Percentiles rank a stretch among this genome's conserved stretches.
phyloP scores from a whole-genome alignment of 2,888 invertebrate genomes.

The Halictus quadricinctus region DNA sequence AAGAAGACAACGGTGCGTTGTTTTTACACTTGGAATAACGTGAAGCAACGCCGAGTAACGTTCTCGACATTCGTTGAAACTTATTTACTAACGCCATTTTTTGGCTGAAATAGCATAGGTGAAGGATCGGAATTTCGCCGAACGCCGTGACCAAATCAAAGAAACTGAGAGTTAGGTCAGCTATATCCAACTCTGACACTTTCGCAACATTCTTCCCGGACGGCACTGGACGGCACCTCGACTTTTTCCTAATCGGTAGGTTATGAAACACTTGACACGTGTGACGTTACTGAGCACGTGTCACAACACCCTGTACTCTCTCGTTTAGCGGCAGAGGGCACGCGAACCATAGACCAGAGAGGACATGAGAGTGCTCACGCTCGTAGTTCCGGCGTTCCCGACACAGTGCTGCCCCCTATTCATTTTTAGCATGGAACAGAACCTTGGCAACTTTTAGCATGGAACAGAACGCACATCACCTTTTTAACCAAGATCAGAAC shows the following conservation, averaged over 20 bases:
- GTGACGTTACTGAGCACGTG: constrained; percentile 51
- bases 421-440: no score
- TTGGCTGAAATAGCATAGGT: constrained; percentile 17
- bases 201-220: constrained; percentile 34
- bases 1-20: constrained; percentile 24
- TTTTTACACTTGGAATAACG: constrained; percentile 37
- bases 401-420: no score
- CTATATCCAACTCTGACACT: constrained; percentile 8
- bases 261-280: constrained; percentile 42
- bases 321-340: background rate
- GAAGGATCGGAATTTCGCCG: background rate
- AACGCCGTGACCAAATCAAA: background rate
- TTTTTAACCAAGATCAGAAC: no score
- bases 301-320: background rate
- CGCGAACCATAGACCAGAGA: background rate
- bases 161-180: background rate
- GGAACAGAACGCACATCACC: no score
- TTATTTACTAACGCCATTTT: constrained; percentile 72
- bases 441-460: no score
- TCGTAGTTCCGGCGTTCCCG: no score
- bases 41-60: constrained; percentile 41
- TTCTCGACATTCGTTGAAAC: constrained; percentile 63
- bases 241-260: constrained; percentile 8
- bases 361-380: no score
- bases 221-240: background rate